These are phyloP conservation scores for Lepidocyrtinus sp. DNA, from an alignment of 2,888 invertebrate genomes.

Conservation along the genomic window DNA sequence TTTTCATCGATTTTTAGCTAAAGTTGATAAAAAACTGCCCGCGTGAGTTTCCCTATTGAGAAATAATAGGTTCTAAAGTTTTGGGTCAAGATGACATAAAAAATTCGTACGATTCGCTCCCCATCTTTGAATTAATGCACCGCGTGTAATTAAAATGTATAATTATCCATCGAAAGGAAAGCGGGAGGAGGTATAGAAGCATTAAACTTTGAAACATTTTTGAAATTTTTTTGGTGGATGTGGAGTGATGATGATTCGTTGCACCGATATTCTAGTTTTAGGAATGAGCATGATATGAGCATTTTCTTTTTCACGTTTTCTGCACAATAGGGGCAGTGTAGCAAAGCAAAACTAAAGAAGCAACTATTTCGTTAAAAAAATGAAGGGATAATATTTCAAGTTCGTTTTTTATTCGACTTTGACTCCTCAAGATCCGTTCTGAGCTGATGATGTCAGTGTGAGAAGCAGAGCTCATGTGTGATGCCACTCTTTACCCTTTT, in stretches of 20 bases:
- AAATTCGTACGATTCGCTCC: no score
- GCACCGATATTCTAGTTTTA: no score
- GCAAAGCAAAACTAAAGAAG: slow-evolving; percentile 17
- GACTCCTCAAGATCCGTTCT: slow-evolving; percentile 39
- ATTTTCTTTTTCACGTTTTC: slow-evolving; percentile 35
- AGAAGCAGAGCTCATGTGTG: background rate
- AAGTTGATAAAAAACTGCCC: no score
- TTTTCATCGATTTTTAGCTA: no score
- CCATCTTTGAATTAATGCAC: slow-evolving; percentile 22
- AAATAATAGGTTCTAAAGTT: no score
- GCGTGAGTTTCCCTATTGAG: no score
- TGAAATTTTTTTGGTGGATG: no score
- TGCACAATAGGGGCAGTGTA: slow-evolving; percentile 47
- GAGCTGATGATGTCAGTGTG: slow-evolving; percentile 9
- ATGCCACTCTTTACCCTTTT: background rate
- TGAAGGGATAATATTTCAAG: slow-evolving; percentile 29
- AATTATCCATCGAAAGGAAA: slow-evolving; percentile 12
- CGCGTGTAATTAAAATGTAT: no score
- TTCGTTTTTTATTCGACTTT: slow-evolving; percentile 7
- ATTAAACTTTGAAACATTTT: no score
- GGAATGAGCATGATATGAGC: background rate
- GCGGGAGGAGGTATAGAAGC: background rate
- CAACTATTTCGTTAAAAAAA: background rate
- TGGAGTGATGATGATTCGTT: no score
- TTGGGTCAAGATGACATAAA: no score